Evolutionary conservation across 2,888 invertebrate genomes (phyloP).

Genomic region (Caenorhabditis doughertyi): DNA sequence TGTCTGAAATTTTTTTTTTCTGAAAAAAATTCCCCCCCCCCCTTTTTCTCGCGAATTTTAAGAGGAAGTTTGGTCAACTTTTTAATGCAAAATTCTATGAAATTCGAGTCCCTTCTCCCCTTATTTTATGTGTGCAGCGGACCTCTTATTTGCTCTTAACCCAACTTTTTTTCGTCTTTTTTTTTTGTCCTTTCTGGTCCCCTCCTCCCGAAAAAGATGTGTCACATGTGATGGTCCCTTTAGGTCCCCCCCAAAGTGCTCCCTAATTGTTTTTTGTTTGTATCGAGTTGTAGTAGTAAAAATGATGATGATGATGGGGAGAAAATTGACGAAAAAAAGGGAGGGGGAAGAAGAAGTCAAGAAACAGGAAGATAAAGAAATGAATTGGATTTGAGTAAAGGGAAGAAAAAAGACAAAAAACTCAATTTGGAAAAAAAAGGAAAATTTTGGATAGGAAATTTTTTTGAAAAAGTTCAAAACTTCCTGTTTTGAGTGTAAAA

Average conservation of each 20-base stretch:
- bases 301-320: conserved; percentile 3
- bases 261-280: conserved; percentile 45
- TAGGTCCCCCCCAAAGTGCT: background rate
- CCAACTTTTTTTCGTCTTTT: conserved; percentile 14
- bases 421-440: background rate
- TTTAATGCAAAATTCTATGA: conserved; percentile 15
- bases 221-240: conserved; percentile 17
- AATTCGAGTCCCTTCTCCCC: conserved; percentile 11
- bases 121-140: background rate
- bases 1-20: no score
- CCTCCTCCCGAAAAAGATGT: conserved; percentile 10
- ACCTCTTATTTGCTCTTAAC: conserved; percentile 5
- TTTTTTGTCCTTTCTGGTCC: no score
- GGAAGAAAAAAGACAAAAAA: background rate
- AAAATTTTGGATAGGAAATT: background rate
- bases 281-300: conserved; percentile 5
- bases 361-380: conserved; percentile 19
- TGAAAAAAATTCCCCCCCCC: no score
- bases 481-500: no score
- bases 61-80: no score
- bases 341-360: background rate
- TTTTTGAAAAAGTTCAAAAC: background rate
- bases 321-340: no score
- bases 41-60: no score
- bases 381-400: conserved; percentile 10